These are phyloP conservation scores for Calidris pugnax DNA, from an alignment of 2,113 vertebrate species.

Conservation along the genomic window DNA sequence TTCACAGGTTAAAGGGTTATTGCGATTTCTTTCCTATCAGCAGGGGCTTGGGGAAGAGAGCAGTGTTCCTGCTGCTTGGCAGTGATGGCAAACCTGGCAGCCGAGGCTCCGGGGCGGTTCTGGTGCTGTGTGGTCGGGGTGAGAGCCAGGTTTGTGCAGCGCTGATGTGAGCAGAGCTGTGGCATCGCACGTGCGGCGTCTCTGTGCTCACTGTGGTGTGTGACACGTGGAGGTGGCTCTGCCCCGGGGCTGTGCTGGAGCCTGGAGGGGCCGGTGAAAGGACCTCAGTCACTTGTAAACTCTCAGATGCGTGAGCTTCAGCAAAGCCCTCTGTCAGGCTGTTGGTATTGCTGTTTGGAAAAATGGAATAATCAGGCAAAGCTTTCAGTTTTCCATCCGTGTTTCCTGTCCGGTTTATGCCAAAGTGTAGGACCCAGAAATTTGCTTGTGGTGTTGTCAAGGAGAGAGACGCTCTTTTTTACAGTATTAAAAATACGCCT, in stretches of 20 bases:
- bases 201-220: neutral
- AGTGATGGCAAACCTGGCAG: neutral
- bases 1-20: neutral
- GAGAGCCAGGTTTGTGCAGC: neutral
- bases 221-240: neutral
- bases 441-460: neutral
- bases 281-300: neutral
- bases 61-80: neutral
- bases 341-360: neutral
- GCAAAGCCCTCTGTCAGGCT: neutral
- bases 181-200: rapidly evolving
- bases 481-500: neutral
- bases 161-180: neutral
- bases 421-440: neutral
- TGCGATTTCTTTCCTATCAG: neutral
- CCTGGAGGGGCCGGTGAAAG: neutral
- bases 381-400: rapidly evolving
- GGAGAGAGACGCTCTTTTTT: neutral
- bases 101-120: neutral
- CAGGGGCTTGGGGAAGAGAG: neutral
- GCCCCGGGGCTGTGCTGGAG: neutral
- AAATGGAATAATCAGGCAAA: rapidly evolving
- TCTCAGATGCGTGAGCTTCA: rapidly evolving
- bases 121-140: neutral
- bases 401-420: neutral